Evolutionary conservation across 2,113 vertebrate species (phyloP), one percentile per base, ranked within the genome.

Genomic region (Cairina moschata): DNA sequence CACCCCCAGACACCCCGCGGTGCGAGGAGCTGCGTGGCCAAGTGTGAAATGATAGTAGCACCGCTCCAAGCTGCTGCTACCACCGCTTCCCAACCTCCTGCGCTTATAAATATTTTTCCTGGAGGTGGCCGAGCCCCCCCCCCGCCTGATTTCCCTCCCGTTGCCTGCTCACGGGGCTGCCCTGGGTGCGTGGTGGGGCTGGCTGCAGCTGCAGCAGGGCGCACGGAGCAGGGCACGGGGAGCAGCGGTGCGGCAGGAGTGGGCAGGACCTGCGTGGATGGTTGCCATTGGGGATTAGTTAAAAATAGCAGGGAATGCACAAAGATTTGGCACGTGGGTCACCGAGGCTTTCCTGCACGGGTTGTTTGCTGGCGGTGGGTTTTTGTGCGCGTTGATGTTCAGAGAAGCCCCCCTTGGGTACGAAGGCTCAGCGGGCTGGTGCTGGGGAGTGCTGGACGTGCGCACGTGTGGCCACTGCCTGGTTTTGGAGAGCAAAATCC

Each of bases 281-380:
- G 20, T 63, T 95, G 93, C 88, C 65, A 31, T 60, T 29, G 4
- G 88, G 90, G 76, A 83, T 91, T 40, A 81, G 86, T 69, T 97
- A 96, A 94, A 96, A 96, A 95, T 95, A 93, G 92, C 95, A 31
- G 86, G 88, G 93, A 93, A 83, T 28, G 92, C 26, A 36, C 72
- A 52, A 26, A 65, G 92, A 59, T 84, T 6, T 4, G 86, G 90
- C 93, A 91, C 48, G 65, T 91, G 86, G 88, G 36, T 50, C 84
- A 28, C 78, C 2, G 8, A 56, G 68, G 52, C 90, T 74, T 56
- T 68, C 90, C 89, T 32, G 5, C 36, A 3, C 46, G 2, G 38
- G 17, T 17, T 40, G 63, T 76, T 59, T 3, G 56, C 77, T 44
- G 2, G 83, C 17, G 1, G 2, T 7, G 17, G n/a, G 38, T 1